Base-by-base conservation (phyloP, 2,888 invertebrate genomes). In the Amblyteles armatorius region DNA sequence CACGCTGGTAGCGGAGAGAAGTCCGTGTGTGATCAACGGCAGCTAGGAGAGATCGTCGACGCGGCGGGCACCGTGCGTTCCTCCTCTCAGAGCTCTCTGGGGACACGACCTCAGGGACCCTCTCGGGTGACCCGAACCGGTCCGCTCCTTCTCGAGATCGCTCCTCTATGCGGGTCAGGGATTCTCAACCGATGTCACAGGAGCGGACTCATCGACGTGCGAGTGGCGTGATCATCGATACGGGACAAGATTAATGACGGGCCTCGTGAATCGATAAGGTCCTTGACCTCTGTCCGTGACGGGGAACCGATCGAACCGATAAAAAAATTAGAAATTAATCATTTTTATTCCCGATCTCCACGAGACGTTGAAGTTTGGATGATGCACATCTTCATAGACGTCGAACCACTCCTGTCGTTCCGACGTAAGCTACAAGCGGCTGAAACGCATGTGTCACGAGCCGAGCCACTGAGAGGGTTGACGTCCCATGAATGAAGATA, bases 101-200 rank as follows among this genome's bases (percentile, higher is more conserved):
- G 89, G 88, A 90, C 90, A 88, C 88, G 91, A 91, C 89, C 90
- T 87, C 88, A 88, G 89, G 88, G 90, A 89, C 87, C 90, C 88
- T 87, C 84, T 89, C 78, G 44, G 82, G 90, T 92, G 93, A 93
- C 92, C 92, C 87, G 92, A 93, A 93, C 93, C 93, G 93, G 92
- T 93, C 93, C 91, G 91, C 91, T 82, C 69, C 69, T 84, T 82
- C 92, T 91, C 90, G 90, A 88, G 90, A 88, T 90, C 89, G 87
- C 88, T 90, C 33, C 87, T 89, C 89, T 83, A 84, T 88, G 89
- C 87, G 81, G 89, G 87, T 86, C 92, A 93, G 92, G 88, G 92
- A 88, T 89, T 89, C 93, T 92, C 93, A 93, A 91, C 91, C 90
- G 89, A 87, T 67, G 68, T 50, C 74, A 72, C 48, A 50, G 65